Evolutionary conservation across 2,113 vertebrate species (phyloP), one percentile per base, ranked within the genome.

Genomic region (Notarius quadriscutis): DNA sequence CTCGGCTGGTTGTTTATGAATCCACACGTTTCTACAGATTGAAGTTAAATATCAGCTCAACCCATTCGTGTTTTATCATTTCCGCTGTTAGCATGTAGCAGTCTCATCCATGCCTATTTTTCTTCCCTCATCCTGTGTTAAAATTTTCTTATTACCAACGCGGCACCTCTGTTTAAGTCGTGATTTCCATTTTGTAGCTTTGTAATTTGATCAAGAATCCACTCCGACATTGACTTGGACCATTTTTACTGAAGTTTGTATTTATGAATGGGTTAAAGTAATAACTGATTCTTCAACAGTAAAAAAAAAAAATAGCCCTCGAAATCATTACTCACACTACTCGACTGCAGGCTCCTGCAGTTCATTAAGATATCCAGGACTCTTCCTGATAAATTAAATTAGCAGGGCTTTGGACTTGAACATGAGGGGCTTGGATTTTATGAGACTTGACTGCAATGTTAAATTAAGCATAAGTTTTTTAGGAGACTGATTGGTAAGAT

Each of bases 401-500:
- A 63, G 9, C 62, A 67, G 11, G n/a, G 17, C 63, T 27, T 27
- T 12, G 2, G n/a, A 63, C 63, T 14, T 27, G n/a, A 22, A 63
- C 20, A 0, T 63, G 60, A 63, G 60, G 22, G 8, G 10, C 60
- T 63, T 63, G 7, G 11, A 27, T 67, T 12, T 27, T 34, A 15
- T 75, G 4, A 51, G 41, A 75, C 5, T 7, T 27, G 48, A 25
- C 48, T 25, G 51, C 4, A 11, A 1, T 3, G 12, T 41, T 74
- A 48, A 50, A 74, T 48, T 53, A 27, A 53, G 12, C 12, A 15
- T 8, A 7, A 55, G 25, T 53, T n/a, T 17, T 18, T 22, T 1
- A 30, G 77, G 51, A 79, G 25, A 57, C 77, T 80, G 53, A 62
- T 81, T 22, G 25, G 12, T 77, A 50, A 87, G 25, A n/a, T 50